Evolutionary conservation across 2,888 invertebrate species (phyloP).

Genomic region (Dysmachus trigonus): DNA sequence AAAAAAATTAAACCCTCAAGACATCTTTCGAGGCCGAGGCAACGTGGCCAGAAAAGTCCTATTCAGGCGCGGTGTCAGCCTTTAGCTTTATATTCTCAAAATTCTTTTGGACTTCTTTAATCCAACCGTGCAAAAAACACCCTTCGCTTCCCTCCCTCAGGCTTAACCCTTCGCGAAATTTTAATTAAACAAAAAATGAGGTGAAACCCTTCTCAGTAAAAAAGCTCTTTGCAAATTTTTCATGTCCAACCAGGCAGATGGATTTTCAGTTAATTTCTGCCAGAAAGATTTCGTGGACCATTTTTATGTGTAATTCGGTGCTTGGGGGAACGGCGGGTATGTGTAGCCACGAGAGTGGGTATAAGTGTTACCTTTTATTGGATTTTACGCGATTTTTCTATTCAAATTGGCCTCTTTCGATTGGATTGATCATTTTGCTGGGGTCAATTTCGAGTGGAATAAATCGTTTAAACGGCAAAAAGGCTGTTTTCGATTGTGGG

Average conservation of each 20-base stretch:
- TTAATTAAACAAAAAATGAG: background rate
- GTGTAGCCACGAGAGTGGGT: conserved; percentile 1
- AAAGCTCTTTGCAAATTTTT: conserved; percentile 13
- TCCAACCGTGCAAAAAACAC: background rate
- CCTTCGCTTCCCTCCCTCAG: background rate
- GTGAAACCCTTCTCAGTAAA: background rate
- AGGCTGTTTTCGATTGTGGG: background rate
- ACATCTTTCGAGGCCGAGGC: conserved; percentile 7
- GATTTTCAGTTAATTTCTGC: conserved; percentile 22
- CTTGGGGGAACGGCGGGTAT: conserved; percentile 3
- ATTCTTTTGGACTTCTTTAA: conserved; percentile 5
- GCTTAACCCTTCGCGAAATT: background rate
- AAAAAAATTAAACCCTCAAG: background rate
- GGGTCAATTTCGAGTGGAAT: background rate
- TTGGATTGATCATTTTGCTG: conserved; percentile 8
- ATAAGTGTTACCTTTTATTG: conserved; percentile 29
- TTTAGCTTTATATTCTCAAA: conserved; percentile 1
- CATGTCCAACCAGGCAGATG: conserved; percentile 3
- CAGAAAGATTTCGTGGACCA: background rate
- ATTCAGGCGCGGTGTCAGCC: conserved; percentile 17
- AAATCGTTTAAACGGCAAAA: background rate
- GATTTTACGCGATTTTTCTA: background rate
- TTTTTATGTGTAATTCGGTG: conserved; percentile 5
- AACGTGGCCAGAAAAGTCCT: background rate
- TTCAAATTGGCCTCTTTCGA: conserved; percentile 12